phyloP scores from a whole-genome alignment of 2,113 vertebrate species.

The Cebidichthys violaceus region DNA sequence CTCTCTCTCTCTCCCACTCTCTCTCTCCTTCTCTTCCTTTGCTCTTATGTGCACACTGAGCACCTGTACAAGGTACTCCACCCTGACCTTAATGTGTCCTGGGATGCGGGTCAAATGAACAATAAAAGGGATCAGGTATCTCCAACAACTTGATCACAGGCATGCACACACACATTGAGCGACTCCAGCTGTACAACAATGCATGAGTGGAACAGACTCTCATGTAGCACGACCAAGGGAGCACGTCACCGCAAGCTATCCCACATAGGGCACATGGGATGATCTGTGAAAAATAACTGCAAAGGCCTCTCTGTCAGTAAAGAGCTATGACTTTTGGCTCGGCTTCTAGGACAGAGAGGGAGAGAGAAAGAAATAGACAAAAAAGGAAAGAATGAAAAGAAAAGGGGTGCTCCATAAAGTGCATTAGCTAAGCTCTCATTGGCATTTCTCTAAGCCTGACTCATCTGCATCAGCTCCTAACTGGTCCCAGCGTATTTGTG shows the following conservation, averaged over 20 bases:
- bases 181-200: constrained; percentile 64
- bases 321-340: constrained; percentile 81
- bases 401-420: constrained; percentile 69
- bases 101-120: constrained; percentile 77
- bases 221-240: constrained; percentile 57
- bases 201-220: constrained; percentile 54
- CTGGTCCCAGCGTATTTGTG: constrained; percentile 47
- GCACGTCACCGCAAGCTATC: constrained; percentile 52
- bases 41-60: constrained; percentile 30
- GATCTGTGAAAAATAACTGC: constrained; percentile 77
- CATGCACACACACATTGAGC: constrained; percentile 24
- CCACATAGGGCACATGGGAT: constrained; percentile 65
- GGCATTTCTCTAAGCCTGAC: constrained; percentile 78
- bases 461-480: constrained; percentile 76
- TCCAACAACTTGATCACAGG: constrained; percentile 57
- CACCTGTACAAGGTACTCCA: constrained; percentile 71
- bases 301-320: constrained; percentile 79
- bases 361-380: constrained; percentile 34
- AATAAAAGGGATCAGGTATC: constrained; percentile 78
- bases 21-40: constrained; percentile 2
- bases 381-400: constrained; percentile 54
- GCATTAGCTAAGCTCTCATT: constrained; percentile 80
- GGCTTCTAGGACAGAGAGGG: constrained; percentile 56
- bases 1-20: neutral
- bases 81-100: constrained; percentile 72